Percentiles rank a stretch among this genome's conserved stretches.
Conservation (phyloP, 1,140 invertebrate genomes). For the Microplitis mediator region DNA sequence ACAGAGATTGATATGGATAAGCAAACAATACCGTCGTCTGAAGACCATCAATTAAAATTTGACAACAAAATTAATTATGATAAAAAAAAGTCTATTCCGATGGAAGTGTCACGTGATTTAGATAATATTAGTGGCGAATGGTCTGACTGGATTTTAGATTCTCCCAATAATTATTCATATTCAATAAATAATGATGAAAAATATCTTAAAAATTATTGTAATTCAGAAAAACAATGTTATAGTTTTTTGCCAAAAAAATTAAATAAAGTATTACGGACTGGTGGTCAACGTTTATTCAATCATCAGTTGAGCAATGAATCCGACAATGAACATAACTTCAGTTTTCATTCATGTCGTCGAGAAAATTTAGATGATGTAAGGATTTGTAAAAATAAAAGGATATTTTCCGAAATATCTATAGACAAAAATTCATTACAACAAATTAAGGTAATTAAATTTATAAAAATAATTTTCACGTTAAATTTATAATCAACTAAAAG, state of each 20-base stretch:
- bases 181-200: not conserved
- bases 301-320: not conserved
- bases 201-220: not conserved
- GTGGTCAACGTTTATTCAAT: not conserved
- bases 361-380: not conserved
- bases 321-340: not conserved
- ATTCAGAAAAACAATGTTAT: not conserved
- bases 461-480: not conserved
- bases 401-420: slow-evolving; percentile 7
- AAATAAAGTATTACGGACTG: not conserved
- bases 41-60: not conserved
- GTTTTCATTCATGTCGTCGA: not conserved
- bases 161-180: not conserved
- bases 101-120: not conserved
- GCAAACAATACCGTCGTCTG: too few species aligned
- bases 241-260: slow-evolving; percentile 20
- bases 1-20: too few species aligned
- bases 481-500: not conserved
- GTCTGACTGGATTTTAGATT: slow-evolving; percentile 1
- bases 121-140: not conserved
- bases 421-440: slow-evolving; percentile 2
- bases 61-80: not conserved
- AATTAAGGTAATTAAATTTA: not conserved
- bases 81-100: not conserved
- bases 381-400: not conserved